Evolutionary conservation across 1,140 invertebrate species (phyloP).

Genomic region (Pteromalus puparum): DNA sequence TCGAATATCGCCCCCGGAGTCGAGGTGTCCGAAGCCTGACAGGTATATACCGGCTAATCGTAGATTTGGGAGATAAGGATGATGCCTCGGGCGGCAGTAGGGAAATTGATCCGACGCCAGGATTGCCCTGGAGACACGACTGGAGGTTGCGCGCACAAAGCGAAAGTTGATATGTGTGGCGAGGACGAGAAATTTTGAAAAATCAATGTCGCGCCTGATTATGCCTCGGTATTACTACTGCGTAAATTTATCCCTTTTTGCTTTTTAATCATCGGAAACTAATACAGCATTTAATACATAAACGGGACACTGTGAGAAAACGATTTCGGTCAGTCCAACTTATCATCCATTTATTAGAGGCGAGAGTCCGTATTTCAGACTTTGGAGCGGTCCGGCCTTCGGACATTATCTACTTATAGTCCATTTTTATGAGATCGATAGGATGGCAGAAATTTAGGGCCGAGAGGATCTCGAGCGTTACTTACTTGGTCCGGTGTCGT

Average conservation of each 20-base stretch:
- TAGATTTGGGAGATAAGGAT: not conserved
- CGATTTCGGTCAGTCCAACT: not conserved
- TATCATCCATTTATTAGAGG: not conserved
- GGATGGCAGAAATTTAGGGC: constrained; percentile 15
- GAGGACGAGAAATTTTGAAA: not conserved
- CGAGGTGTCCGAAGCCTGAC: not conserved
- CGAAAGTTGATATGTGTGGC: not conserved
- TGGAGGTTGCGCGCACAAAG: not conserved
- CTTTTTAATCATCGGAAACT: not conserved
- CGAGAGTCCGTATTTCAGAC: constrained; percentile 28
- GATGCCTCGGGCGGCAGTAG: not conserved
- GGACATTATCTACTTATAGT: constrained; percentile 29
- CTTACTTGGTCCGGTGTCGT: not conserved
- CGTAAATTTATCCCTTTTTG: no score
- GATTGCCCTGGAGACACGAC: not conserved
- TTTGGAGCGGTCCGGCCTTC: constrained; percentile 2
- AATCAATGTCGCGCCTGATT: not conserved
- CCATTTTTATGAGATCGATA: constrained; percentile 34
- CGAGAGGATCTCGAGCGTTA: not conserved
- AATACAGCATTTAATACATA: no score
- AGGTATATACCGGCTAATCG: not conserved
- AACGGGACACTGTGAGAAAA: not conserved
- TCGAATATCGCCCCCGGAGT: not conserved
- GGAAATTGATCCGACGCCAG: not conserved
- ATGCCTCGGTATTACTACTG: not conserved